These are phyloP conservation scores for Melitaea cinxia DNA, from an alignment of 1,140 invertebrate genomes.

Conservation along the genomic window DNA sequence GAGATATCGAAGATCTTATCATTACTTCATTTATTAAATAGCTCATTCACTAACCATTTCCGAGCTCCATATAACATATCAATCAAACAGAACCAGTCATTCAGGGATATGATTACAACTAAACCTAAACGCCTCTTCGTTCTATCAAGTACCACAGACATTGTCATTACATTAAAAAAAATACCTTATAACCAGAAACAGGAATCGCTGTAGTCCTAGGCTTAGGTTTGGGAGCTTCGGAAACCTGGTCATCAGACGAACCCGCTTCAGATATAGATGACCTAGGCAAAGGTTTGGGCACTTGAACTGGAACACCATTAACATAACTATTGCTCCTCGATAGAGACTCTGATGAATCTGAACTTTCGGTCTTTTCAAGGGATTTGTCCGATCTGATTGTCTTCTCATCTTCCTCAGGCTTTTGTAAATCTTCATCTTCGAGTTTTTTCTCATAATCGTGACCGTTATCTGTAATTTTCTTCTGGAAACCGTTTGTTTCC, in stretches of 20 bases:
- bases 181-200: conserved; percentile 87
- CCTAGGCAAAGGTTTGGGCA: conserved; percentile 89
- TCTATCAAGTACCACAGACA: too few relatives aligned
- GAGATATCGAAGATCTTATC: too few relatives aligned
- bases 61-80: too few relatives aligned
- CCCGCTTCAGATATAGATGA: conserved; percentile 79
- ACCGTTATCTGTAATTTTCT: conserved; percentile 69
- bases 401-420: conserved; percentile 41
- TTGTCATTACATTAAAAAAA: conserved; percentile 10
- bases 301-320: conserved; percentile 80
- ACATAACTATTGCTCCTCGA: conserved; percentile 70
- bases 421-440: conserved; percentile 39
- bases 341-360: conserved; percentile 60
- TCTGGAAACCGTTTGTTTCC: conserved; percentile 68
- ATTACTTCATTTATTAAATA: too few relatives aligned
- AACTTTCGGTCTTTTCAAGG: conserved; percentile 47
- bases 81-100: too few relatives aligned
- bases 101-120: too few relatives aligned
- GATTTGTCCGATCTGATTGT: conserved; percentile 42
- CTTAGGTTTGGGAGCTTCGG: conserved; percentile 85
- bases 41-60: too few relatives aligned
- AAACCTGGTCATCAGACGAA: conserved; percentile 69
- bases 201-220: conserved; percentile 85
- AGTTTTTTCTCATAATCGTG: conserved; percentile 47
- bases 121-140: too few relatives aligned